Percentiles rank a stretch among this genome's conserved stretches.
Evolutionary conservation across 2,797 vertebrate genomes (phyloP).

Genomic region (Arctocebus calabarensis): DNA sequence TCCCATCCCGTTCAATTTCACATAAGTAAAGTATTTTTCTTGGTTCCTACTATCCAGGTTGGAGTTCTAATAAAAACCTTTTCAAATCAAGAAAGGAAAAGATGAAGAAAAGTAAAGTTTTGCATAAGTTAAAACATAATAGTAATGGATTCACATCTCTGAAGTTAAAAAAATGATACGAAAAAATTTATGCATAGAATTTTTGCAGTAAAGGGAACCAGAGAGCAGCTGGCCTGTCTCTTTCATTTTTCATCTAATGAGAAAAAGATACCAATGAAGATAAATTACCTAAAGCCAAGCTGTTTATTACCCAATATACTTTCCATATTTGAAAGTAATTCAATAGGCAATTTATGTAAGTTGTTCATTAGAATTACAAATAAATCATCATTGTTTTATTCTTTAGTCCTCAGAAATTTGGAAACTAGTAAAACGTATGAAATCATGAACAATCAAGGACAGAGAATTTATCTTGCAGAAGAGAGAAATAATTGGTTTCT

Average conservation of each 20-base stretch:
- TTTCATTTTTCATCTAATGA: not conserved
- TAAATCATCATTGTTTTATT: slow-evolving; percentile 15
- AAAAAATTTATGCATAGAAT: not conserved
- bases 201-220: not conserved
- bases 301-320: not conserved
- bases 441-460: slow-evolving; percentile 92
- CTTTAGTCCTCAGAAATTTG: slow-evolving; percentile 90
- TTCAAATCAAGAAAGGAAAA: not conserved
- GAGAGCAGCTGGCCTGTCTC: not conserved
- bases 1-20: not conserved
- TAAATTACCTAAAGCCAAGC: not conserved
- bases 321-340: not conserved
- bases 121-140: slow-evolving; percentile 1
- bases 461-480: slow-evolving; percentile 93
- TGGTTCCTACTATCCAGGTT: not conserved
- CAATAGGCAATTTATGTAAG: not conserved
- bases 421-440: slow-evolving; percentile 95
- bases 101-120: not conserved
- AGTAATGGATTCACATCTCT: not conserved
- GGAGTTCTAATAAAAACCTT: not conserved
- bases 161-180: not conserved
- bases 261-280: not conserved
- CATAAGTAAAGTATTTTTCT: not conserved
- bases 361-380: not conserved
- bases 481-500: slow-evolving; percentile 94